Base-by-base conservation (phyloP, 2,797 vertebrate species). In the Coccyzus lansbergi region DNA sequence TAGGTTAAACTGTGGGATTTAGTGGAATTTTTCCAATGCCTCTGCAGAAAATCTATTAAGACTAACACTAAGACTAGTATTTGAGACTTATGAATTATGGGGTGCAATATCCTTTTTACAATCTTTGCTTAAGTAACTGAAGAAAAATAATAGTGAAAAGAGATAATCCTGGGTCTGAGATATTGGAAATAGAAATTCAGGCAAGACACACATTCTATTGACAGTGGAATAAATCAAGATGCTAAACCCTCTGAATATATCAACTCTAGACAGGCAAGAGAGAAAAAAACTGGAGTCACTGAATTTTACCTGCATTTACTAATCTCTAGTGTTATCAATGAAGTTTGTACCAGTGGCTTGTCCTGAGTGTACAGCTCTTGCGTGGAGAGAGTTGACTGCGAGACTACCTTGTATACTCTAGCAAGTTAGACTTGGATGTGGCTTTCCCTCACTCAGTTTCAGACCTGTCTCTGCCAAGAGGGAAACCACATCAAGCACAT, bases 1-100 rank as follows among this genome's bases (percentile, higher is more conserved):
- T 77, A 77, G 46, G 42, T 86, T 86, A 81, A 90, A 79, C 29
- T 72, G 29, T 17, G 72, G 38, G n/a, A 58, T 86, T 92, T 90
- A 29, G 48, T 82, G 51, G 63, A 94, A 72, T 55, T 19, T 36
- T 7, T 86, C 36, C 72, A 93, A 44, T 26, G 29, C 6, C 21
- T 81, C 46, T 38, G 8, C 38, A 63, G 18, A 87, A 92, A 90
- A 82, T 59, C n/a, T 88, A 5, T 65, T 63, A 67, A 89, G 18
- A 49, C 18, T 70, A 60, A 51, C 60, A 29, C 4, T 85, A 34
- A 36, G 44, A 60, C 36, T 59, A 62, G 26, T 62, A 42, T 52
- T 81, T 81, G 62, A 68, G 29, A 33, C 7, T 64, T 74, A 36
- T 16, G 25, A 71, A 58, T 75, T 71, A 71, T 17, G 6, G 7